A percentile compares a stretch with the other conserved stretches of the same genome.
Conservation (phyloP, 2,888 invertebrate genomes). For the Eilema sororculum region DNA sequence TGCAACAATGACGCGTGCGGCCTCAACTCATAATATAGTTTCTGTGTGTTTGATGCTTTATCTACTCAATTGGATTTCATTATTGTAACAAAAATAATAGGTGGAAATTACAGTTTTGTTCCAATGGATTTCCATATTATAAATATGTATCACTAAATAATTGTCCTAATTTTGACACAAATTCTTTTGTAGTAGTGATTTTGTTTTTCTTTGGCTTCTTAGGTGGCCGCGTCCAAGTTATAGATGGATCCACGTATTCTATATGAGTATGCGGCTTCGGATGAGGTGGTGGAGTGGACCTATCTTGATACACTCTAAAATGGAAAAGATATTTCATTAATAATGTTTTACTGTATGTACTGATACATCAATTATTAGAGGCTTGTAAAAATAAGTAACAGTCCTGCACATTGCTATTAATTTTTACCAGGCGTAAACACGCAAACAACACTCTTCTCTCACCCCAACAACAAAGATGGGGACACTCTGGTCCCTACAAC, state of each 20-base stretch:
- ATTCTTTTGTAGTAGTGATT: slow-evolving; percentile 42
- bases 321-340: background rate
- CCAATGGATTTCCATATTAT: background rate
- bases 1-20: no score
- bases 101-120: no score
- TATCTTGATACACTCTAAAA: slow-evolving; percentile 58
- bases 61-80: background rate
- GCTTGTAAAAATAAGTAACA: background rate
- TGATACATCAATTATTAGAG: background rate
- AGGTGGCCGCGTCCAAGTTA: slow-evolving; percentile 74
- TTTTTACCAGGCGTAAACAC: background rate
- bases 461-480: no score
- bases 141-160: slow-evolving; percentile 18
- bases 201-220: slow-evolving; percentile 60
- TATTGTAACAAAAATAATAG: background rate
- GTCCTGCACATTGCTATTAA: background rate
- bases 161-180: slow-evolving; percentile 32
- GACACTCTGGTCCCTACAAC: no score
- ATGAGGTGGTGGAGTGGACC: slow-evolving; percentile 29
- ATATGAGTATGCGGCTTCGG: slow-evolving; percentile 34
- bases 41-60: no score
- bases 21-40: no score
- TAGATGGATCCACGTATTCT: slow-evolving; percentile 61
- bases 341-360: background rate
- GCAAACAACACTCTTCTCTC: no score